Evolutionary conservation across 2,888 invertebrate species (phyloP).

Genomic region (Hyalella azteca): DNA sequence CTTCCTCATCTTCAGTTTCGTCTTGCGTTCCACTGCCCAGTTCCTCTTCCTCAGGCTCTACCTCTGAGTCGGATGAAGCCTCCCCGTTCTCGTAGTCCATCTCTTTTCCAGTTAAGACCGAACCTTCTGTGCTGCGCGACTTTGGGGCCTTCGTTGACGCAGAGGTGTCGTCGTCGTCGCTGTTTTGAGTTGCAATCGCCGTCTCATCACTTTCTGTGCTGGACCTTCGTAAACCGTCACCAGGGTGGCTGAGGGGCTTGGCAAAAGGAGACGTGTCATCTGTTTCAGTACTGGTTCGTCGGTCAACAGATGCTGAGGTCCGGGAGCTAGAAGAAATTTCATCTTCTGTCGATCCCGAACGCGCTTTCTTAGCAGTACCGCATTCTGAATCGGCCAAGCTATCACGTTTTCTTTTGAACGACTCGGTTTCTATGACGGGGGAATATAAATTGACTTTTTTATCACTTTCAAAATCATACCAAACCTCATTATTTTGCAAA

Average conservation of each 20-base stretch:
- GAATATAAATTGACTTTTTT: neutral
- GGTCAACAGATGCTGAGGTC: neutral
- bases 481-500: too few species aligned
- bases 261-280: neutral
- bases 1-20: slow-evolving; percentile 37
- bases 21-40: slow-evolving; percentile 11
- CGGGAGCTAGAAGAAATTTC: neutral
- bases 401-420: neutral
- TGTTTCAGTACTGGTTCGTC: slow-evolving; percentile 14
- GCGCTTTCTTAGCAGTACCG: neutral
- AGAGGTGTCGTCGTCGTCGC: neutral
- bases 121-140: neutral
- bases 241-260: neutral
- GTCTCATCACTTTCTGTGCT: slow-evolving; percentile 12
- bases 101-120: neutral
- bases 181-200: neutral
- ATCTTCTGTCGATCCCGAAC: neutral
- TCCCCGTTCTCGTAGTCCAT: neutral
- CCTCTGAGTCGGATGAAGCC: neutral
- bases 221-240: neutral
- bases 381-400: neutral
- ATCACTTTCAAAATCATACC: neutral
- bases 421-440: neutral
- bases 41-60: neutral
- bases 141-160: neutral